These are phyloP conservation scores for Diloba caeruleocephala DNA, from an alignment of 2,888 invertebrate species.

Conservation along the genomic window DNA sequence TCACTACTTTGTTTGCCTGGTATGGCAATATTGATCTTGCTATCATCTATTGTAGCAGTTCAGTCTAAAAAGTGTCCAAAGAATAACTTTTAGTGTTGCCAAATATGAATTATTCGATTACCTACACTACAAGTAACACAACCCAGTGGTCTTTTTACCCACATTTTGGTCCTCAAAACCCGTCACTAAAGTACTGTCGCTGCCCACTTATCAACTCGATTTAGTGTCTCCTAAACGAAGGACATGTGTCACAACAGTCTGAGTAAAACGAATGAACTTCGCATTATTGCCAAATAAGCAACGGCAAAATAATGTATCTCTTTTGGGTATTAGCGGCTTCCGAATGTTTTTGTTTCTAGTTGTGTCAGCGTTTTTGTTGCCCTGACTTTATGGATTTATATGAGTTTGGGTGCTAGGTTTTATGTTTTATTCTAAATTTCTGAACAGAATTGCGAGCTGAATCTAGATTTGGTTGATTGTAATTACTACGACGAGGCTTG, in stretches of 20 bases:
- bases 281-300: constrained; percentile 57
- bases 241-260: constrained; percentile 57
- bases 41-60: too few species aligned
- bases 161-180: constrained; percentile 8
- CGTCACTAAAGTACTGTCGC: constrained; percentile 26
- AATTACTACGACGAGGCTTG: background rate
- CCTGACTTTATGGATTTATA: constrained; percentile 19
- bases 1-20: too few species aligned
- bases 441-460: background rate
- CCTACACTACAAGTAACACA: too few species aligned
- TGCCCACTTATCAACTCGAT: constrained; percentile 58
- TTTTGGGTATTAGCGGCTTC: constrained; percentile 33
- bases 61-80: too few species aligned
- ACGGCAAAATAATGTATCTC: constrained; percentile 47
- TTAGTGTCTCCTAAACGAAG: constrained; percentile 53
- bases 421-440: background rate
- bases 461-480: background rate
- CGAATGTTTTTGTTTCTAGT: constrained; percentile 41
- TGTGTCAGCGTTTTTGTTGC: constrained; percentile 38
- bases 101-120: too few species aligned
- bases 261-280: constrained; percentile 58
- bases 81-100: too few species aligned
- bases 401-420: constrained; percentile 12
- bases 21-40: too few species aligned
- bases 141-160: constrained; percentile 3